These are phyloP conservation scores for Peromyscus nudipes DNA, from an alignment of 2,797 vertebrate genomes.

Conservation along the genomic window DNA sequence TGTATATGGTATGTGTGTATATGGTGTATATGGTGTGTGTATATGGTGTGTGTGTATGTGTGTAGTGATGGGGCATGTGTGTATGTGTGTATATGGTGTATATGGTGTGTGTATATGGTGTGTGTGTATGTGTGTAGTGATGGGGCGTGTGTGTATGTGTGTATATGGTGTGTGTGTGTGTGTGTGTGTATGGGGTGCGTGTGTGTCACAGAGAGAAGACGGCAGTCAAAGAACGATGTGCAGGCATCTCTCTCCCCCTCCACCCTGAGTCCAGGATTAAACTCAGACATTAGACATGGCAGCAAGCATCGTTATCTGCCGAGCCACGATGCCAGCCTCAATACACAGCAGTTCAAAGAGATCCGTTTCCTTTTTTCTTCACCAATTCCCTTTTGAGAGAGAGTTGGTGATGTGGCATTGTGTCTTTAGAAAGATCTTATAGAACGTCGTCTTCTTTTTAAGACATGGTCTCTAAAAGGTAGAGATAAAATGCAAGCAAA, in stretches of 20 bases:
- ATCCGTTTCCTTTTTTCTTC: background rate
- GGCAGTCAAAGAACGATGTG: background rate
- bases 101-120: background rate
- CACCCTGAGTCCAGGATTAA: no score
- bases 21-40: background rate
- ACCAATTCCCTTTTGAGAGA: background rate
- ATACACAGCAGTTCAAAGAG: background rate
- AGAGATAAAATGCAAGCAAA: background rate
- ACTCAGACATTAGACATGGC: background rate
- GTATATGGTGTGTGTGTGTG: background rate
- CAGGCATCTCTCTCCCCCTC: background rate
- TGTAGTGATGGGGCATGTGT: background rate
- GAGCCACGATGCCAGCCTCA: background rate
- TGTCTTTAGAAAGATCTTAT: constrained; percentile 20
- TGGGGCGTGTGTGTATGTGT: background rate
- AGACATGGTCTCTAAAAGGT: background rate
- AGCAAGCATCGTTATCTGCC: background rate
- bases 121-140: background rate
- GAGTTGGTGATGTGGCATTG: background rate
- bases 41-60: background rate
- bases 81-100: background rate
- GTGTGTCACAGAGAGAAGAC: background rate
- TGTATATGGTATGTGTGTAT: no score
- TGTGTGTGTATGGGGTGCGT: background rate
- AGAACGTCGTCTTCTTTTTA: background rate